Evolutionary conservation across 1,140 invertebrate species (phyloP).

Genomic region (Nephotettix cincticeps): DNA sequence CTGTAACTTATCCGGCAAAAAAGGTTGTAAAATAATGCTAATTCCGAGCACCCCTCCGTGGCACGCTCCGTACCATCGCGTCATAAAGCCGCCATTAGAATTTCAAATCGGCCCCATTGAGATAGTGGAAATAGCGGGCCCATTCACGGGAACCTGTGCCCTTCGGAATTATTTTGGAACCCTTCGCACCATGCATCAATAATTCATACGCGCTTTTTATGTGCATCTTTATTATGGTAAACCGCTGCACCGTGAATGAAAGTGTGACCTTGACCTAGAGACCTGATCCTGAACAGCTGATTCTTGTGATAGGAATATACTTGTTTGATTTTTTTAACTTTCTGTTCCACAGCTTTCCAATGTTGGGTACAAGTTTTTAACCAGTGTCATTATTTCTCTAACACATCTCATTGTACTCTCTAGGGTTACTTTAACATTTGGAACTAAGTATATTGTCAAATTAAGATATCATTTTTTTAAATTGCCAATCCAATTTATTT

Average conservation of each 20-base stretch:
- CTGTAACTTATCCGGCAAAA: constrained; percentile 9
- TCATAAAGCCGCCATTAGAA: constrained; percentile 34
- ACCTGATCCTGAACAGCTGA: no score
- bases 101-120: constrained; percentile 36
- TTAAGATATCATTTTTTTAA: no score
- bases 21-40: constrained; percentile 27
- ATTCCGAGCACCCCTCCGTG: constrained; percentile 7
- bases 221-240: constrained; percentile 20
- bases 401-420: no score
- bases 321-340: no score
- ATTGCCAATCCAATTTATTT: no score
- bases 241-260: neutral
- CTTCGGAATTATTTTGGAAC: constrained; percentile 16
- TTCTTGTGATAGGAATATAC: no score
- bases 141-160: constrained; percentile 22
- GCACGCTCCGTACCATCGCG: neutral
- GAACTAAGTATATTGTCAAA: no score
- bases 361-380: no score
- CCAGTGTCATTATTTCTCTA: no score
- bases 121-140: constrained; percentile 8
- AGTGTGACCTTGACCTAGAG: neutral
- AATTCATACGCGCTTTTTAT: constrained; percentile 27
- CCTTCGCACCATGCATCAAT: constrained; percentile 9
- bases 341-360: no score
- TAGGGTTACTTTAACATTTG: no score